Percentiles rank a stretch among this genome's conserved stretches.
Evolutionary conservation across 2,888 invertebrate genomes (phyloP).

Genomic region (Cosmia trapezina): DNA sequence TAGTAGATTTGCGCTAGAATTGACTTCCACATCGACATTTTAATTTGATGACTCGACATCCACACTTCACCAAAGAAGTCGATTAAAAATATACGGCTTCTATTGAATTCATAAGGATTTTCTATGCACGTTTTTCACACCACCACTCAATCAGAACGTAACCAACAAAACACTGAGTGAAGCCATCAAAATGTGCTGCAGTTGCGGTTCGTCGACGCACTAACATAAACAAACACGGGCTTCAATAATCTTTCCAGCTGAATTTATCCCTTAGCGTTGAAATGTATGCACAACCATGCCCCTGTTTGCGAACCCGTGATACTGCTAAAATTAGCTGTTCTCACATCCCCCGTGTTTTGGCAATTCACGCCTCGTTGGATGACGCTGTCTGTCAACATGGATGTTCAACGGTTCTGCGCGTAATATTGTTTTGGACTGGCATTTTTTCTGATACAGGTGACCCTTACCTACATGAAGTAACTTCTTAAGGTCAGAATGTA

Average conservation of each 20-base stretch:
- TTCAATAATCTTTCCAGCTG: conserved; percentile 68
- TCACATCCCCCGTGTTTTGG: conserved; percentile 64
- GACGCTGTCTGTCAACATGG: conserved; percentile 50
- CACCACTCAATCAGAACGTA: not conserved
- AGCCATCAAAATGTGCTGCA: conserved; percentile 57
- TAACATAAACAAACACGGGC: conserved; percentile 67
- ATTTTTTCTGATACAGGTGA: conserved; percentile 19
- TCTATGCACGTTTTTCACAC: not conserved
- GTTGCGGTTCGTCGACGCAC: conserved; percentile 62
- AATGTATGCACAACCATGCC: conserved; percentile 67
- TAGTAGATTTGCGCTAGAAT: too few relatives aligned
- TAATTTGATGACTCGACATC: not conserved
- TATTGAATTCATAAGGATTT: too few relatives aligned
- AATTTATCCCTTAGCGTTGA: conserved; percentile 68
- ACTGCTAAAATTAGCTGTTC: conserved; percentile 71
- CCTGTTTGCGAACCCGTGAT: conserved; percentile 69
- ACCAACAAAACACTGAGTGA: conserved; percentile 11
- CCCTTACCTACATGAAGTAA: not conserved
- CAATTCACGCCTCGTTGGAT: conserved; percentile 60
- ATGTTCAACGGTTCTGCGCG: conserved; percentile 23
- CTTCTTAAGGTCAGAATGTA: not conserved
- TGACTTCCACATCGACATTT: too few relatives aligned
- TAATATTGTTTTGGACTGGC: conserved; percentile 3
- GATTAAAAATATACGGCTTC: not conserved
- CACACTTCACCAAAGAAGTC: not conserved